Base-by-base conservation (phyloP, 2,113 vertebrate species). In the Suricata suricatta region DNA sequence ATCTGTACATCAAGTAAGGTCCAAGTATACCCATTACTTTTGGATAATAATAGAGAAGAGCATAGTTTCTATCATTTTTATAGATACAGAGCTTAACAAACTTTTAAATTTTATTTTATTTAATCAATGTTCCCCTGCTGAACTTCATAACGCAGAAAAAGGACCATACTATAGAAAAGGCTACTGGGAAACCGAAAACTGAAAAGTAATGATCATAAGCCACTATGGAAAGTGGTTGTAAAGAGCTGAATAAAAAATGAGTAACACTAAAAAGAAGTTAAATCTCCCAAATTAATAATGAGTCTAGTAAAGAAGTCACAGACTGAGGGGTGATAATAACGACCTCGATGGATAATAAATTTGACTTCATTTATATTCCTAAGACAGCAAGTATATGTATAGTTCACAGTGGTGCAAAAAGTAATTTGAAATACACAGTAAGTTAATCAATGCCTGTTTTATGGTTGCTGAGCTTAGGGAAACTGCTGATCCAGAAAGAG, bases 341-440 rank as follows among this genome's bases (percentile, higher is more conserved):
- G 2, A 64, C 54, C 33, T 93, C 54, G 5, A 47, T 60, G 33
- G 33, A 69, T 54, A 74, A 82, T 50, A 63, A 83, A 69, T 91
- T 91, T 92, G 47, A 89, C 92, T 90, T 79, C 44, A 88, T 63
- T 50, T 93, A 23, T 64, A 13, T 88, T 96, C n/a, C 47, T 90
- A 80, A 63, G 38, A 68, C 27, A 38, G 16, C 9, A 88, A 83
- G 54, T 90, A 63, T 88, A 76, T 80, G 69, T 84, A 80, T 41
- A 96, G 63, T 23, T 87, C 44, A 50, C 72, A 38, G 29, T 60
- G 23, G 23, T 29, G 19, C 47, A 29, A 76, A 92, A 66, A 72
- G 35, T 33, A 85, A 57, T 38, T 69, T 25, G 33, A 85, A 83
- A 29, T 82, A 63, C 15, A 64, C 5, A 1, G 5, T 66, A 60